A percentile compares a stretch with the other conserved stretches of the same genome.
Conservation (phyloP, 2,888 invertebrate genomes). For the Trissonchulus latispiculum region DNA sequence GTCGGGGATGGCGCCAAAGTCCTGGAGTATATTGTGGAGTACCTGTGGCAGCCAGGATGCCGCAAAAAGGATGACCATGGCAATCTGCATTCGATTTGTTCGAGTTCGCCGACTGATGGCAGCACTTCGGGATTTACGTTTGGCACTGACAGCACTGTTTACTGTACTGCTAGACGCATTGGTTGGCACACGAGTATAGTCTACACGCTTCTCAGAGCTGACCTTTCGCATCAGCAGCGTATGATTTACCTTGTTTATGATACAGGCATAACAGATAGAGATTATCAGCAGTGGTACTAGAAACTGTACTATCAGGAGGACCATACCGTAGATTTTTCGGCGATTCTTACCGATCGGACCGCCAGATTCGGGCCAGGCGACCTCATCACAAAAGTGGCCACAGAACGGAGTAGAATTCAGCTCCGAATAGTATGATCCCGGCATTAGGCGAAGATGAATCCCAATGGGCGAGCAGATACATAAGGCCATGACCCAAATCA, state of each 20-base stretch:
- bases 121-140: slow-evolving; percentile 19
- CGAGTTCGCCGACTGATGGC: slow-evolving; percentile 25
- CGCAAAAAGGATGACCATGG: slow-evolving; percentile 14
- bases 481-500: background rate
- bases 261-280: slow-evolving; percentile 12
- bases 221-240: background rate
- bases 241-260: slow-evolving; percentile 1
- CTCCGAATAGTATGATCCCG: slow-evolving; percentile 4
- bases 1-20: background rate
- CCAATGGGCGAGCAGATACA: slow-evolving; percentile 1
- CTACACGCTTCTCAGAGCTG: background rate
- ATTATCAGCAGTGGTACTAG: slow-evolving; percentile 10
- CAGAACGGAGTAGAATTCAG: background rate
- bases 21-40: slow-evolving; percentile 4
- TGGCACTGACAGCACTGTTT: background rate
- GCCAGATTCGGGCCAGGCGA: background rate
- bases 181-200: background rate
- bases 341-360: background rate
- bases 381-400: slow-evolving; percentile 15
- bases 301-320: slow-evolving; percentile 13
- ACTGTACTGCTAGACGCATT: background rate
- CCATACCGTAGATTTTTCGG: slow-evolving; percentile 16
- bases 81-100: slow-evolving; percentile 22
- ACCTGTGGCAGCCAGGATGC: slow-evolving; percentile 6
- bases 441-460: background rate